phyloP scores from a whole-genome alignment of 1,140 invertebrate species.

The Cydia fagiglandana region DNA sequence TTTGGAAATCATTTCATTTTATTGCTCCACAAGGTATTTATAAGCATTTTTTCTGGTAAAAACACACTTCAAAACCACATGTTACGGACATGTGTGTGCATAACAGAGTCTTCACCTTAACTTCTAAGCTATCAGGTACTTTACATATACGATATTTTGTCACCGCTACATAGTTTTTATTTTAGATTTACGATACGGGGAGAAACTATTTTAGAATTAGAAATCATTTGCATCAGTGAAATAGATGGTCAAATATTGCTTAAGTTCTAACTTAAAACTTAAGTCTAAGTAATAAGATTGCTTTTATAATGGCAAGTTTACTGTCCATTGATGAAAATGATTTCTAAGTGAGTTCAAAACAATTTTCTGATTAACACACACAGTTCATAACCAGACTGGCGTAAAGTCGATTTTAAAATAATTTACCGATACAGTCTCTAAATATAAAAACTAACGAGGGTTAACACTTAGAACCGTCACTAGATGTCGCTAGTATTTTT shows the following conservation, averaged over 20 bases:
- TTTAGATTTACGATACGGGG: background rate
- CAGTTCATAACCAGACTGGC: conserved; percentile 60
- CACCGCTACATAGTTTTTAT: conserved; percentile 33
- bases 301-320: too few species aligned
- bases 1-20: conserved; percentile 70
- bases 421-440: conserved; percentile 42
- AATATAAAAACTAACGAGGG: conserved; percentile 31
- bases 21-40: conserved; percentile 71
- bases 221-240: background rate
- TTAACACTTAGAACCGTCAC: background rate
- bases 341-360: conserved; percentile 4
- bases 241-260: conserved; percentile 40
- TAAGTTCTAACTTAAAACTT: conserved; percentile 34
- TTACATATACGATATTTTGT: conserved; percentile 59
- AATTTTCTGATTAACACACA: conserved; percentile 67
- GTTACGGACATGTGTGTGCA: conserved; percentile 65
- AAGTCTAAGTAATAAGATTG: too few species aligned
- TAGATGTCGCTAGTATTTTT: conserved; percentile 10
- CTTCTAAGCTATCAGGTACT: conserved; percentile 70
- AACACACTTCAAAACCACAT: conserved; percentile 62
- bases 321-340: background rate
- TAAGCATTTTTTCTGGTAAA: conserved; percentile 65
- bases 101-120: conserved; percentile 62
- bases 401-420: conserved; percentile 31
- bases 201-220: conserved; percentile 2